A percentile compares a stretch with the other conserved stretches of the same genome.
These are phyloP conservation scores for Papilio gigon DNA, from an alignment of 2,888 invertebrate genomes.

Conservation along the genomic window DNA sequence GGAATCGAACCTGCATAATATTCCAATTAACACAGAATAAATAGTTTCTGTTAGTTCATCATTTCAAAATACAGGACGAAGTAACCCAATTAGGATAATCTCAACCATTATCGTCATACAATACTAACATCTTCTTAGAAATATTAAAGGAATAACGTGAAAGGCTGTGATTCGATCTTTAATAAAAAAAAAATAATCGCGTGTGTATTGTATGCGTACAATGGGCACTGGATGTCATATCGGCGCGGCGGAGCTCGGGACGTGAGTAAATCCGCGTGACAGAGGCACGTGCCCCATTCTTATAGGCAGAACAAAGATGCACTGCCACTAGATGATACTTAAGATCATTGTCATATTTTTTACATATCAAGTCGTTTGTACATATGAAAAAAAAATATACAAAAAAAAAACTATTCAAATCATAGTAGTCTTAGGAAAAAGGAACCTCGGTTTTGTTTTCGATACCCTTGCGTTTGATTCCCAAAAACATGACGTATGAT, in stretches of 20 bases:
- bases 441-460: no score
- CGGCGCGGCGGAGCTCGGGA: conserved; percentile 41
- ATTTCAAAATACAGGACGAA: no score
- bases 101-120: conserved; percentile 1
- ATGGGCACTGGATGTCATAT: conserved; percentile 46
- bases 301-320: conserved; percentile 41
- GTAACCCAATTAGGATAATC: no score
- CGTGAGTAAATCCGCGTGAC: conserved; percentile 57
- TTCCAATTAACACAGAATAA: no score
- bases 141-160: conserved; percentile 8
- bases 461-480: no score
- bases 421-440: no score
- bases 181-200: conserved; percentile 51
- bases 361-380: no score
- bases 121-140: conserved; percentile 2
- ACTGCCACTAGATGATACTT: conserved; percentile 30
- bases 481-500: no score
- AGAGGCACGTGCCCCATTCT: conserved; percentile 54
- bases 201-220: conserved; percentile 49
- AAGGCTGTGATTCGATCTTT: conserved; percentile 44
- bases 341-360: background rate
- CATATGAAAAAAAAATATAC: no score
- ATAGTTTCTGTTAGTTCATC: no score
- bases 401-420: no score
- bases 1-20: no score